Base-by-base conservation (phyloP, 1,140 invertebrate species). In the Camponotus pennsylvanicus region DNA sequence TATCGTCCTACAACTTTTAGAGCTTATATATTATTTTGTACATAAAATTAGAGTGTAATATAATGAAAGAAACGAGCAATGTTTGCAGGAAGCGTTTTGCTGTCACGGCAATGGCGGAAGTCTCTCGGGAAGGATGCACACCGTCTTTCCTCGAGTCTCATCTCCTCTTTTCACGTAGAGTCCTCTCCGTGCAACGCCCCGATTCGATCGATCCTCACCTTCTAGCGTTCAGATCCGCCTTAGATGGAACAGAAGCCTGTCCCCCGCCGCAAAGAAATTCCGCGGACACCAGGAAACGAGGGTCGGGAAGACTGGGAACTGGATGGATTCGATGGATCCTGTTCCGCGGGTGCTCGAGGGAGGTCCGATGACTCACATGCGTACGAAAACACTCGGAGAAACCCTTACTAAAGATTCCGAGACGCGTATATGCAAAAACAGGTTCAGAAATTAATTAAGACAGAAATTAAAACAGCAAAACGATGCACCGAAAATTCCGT, bases 141-240 rank as follows among this genome's bases (percentile, higher is more conserved):
- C 66, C 83, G 66, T 49, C 76, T 78, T 88, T 86, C 63, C 66
- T 13, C 73, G 42, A 80, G 75, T 32, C 66, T 80, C 84, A 66
- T 88, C 80, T 71, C 61, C 63, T 55, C 79, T 77, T 27, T 66
- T 78, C 64, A 78, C 70, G 66, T 61, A 73, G 64, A 52, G 69
- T 88, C 67, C 80, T 71, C 32, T 61, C 37, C 71, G 88, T 92
- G 92, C 92, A 92, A 92, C 91, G 91, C 92, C 92, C 92, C 69
- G 90, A 92, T 92, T 92, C 92, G 88, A 93, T 93, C 92, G 92
- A 93, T 93, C 90, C 86, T 91, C 90, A 90, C 87, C 90, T 90
- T 91, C 88, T 76, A 79, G 61, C 85, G 77, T 42, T 86, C 67
- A 73, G 45, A 89, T 91, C 89, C 83, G 87, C 77, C 86, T 89